A percentile compares a stretch with the other conserved stretches of the same genome.
Evolutionary conservation across 2,797 vertebrate species (phyloP).

Genomic region (Cacajao melanocephalus): DNA sequence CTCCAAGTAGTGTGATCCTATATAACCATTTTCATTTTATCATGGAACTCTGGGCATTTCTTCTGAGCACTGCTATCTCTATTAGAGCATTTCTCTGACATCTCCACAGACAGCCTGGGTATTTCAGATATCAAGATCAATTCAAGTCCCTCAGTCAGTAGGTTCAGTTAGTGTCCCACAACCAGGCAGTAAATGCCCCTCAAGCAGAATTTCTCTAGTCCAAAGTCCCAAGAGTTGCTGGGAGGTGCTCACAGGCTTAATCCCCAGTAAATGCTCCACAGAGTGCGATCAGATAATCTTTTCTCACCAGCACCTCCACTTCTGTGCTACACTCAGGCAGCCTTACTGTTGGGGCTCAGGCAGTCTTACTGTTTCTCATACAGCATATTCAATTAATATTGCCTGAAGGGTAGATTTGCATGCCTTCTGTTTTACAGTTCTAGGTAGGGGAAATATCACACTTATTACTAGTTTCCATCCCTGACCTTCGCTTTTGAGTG

Average conservation of each 20-base stretch:
- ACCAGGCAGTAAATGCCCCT: not conserved
- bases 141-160: not conserved
- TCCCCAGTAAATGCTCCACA: not conserved
- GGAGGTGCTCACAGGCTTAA: not conserved
- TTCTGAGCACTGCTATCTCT: not conserved
- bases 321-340: not conserved
- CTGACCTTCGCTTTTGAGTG: not conserved
- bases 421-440: not conserved
- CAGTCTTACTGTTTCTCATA: not conserved
- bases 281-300: not conserved
- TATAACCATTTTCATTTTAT: not conserved
- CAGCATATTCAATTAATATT: not conserved
- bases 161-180: not conserved
- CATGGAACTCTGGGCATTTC: not conserved
- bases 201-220: not conserved
- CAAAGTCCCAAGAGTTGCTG: not conserved
- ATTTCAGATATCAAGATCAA: not conserved
- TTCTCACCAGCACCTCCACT: not conserved
- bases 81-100: not conserved
- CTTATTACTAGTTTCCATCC: not conserved
- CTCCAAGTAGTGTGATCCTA: not conserved
- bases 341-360: too few species aligned
- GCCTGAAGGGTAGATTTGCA: not conserved
- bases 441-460: not conserved
- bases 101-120: not conserved